phyloP scores from a whole-genome alignment of 2,113 vertebrate genomes.

The Potamarius usumacintae region DNA sequence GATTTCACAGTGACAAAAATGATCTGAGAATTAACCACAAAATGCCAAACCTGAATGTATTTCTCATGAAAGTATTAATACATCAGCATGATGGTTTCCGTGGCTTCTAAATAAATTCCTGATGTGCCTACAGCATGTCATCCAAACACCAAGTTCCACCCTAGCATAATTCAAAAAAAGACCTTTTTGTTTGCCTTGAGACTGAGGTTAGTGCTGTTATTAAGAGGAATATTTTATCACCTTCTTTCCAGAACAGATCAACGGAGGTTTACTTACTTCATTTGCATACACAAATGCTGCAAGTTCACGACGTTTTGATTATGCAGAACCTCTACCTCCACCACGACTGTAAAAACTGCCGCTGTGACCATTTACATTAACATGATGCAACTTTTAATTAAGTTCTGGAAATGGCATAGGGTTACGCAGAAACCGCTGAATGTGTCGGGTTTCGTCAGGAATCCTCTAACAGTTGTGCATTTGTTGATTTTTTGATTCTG shows the following conservation, averaged over 20 bases:
- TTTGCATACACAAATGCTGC: neutral
- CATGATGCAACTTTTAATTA: neutral
- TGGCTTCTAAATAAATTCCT: conserved; percentile 36
- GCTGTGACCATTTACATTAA: neutral
- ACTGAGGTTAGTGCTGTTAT: conserved; percentile 24
- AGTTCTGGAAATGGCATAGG: neutral
- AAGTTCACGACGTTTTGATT: conserved; percentile 8
- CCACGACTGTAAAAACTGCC: neutral
- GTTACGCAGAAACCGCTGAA: neutral
- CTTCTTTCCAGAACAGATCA: conserved; percentile 22
- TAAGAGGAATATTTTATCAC: conserved; percentile 33
- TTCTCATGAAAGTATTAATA: conserved; percentile 36
- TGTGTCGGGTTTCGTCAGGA: neutral
- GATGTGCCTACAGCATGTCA: neutral
- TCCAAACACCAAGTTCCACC: conserved; percentile 22
- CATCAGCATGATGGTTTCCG: conserved; percentile 21
- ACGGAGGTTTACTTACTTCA: conserved; percentile 29
- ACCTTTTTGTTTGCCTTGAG: conserved; percentile 11
- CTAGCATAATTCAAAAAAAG: conserved; percentile 25
- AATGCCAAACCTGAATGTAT: neutral
- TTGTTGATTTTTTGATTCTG: conserved; percentile 1
- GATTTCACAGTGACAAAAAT: neutral
- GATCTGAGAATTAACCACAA: conserved; percentile 11
- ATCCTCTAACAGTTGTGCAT: neutral
- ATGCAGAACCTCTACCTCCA: neutral